Conservation (phyloP, 2,113 vertebrate species). For the Barbus barbus region DNA sequence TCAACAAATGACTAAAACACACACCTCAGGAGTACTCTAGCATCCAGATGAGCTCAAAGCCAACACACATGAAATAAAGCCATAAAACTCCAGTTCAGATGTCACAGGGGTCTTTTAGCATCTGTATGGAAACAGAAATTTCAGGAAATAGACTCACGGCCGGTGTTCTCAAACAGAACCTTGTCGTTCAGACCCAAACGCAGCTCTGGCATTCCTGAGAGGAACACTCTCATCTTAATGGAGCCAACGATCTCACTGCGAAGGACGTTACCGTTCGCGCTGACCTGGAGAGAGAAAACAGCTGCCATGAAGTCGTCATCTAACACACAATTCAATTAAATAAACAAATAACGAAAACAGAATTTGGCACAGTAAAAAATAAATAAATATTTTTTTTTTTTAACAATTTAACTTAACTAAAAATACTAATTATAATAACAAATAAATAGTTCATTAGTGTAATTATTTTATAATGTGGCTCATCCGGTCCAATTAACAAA, state of each 20-base stretch:
- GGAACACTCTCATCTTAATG: constrained; percentile 98
- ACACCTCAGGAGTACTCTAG: no score
- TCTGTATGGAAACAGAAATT: background rate
- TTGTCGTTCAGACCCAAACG: constrained; percentile 96
- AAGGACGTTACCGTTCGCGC: constrained; percentile 93
- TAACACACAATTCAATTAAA: no score
- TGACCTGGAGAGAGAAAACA: constrained; percentile 79
- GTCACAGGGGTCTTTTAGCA: background rate
- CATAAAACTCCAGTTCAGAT: background rate
- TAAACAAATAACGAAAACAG: background rate
- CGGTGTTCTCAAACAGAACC: constrained; percentile 98
- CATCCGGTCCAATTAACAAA: no score
- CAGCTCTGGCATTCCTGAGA: constrained; percentile 96
- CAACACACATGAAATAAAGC: background rate
- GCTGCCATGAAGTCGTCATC: background rate
- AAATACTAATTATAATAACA: background rate
- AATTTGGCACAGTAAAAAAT: no score
- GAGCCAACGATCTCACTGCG: constrained; percentile 97
- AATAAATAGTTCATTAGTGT: background rate
- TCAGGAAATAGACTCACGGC: constrained; percentile 84
- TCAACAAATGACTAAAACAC: background rate
- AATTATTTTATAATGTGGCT: background rate
- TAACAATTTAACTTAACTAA: no score
- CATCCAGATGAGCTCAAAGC: background rate
- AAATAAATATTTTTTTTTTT: no score